Base-by-base conservation (phyloP, 2,113 vertebrate species). In the Octodon degus region DNA sequence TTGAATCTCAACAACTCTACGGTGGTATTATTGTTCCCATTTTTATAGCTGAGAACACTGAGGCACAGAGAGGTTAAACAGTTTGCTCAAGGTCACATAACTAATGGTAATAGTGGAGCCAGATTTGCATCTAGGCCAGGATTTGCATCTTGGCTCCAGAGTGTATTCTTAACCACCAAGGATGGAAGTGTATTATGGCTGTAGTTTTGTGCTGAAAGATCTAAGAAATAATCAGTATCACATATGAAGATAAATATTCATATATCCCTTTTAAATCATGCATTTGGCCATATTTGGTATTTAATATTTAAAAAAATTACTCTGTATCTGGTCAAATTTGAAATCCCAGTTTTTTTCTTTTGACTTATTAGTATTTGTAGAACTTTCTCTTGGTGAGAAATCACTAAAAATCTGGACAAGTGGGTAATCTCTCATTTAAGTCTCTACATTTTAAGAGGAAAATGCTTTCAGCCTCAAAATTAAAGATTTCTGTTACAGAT, bases 291-390 rank as follows among this genome's bases (percentile, higher is more conserved):
- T 91, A 27, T 82, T 12, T 90, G 60, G 53, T 67, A 27, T 96
- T 91, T 91, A 91, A 93, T 93, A 96, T 37, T 92, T 95, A 67
- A 8, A 77, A 95, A 96, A 96, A 90, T 93, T 53, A 79, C 32
- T 83, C 70, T 90, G 8, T 83, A 53, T 91, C 47, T 88, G 62
- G 96, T 92, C 68, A 96, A 70, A 74, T 85, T 63, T 96, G 25
- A 7, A 65, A 37, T 79, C 12, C 4, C 91, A 85, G 88, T 94
- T 94, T 94, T 95, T 81, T 84, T 82, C 62, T 94, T 94, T 93
- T 40, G 32, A 94, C 90, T 97, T 72, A 62, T 43, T 68, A 85
- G 63, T 86, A 89, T 79, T 82, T 85, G 58, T 92, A 79, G 47
- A 91, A 76, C 88, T 92, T 94, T 95, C 37, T 90, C n/a, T 37